Evolutionary conservation across 1,140 invertebrate genomes (phyloP), one percentile per base, ranked within the genome.

Genomic region (Myzus persicae): DNA sequence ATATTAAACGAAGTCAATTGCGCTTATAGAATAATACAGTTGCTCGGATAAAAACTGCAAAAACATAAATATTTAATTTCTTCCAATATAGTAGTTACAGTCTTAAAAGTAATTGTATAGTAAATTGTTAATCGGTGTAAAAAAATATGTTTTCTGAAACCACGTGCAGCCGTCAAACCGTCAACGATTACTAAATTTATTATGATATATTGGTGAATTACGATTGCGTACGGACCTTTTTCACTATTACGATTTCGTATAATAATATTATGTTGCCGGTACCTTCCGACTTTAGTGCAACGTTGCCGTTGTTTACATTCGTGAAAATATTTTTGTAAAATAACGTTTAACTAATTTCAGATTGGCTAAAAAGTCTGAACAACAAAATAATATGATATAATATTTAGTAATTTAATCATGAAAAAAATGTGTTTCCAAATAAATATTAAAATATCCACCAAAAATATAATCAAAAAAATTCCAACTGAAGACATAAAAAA

Each of bases 401-500:
- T n/a, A 59, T n/a, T n/a, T n/a, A n/a, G 6, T 67, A 31, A n/a
- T n/a, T 67, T 4, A 9, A 31, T 31, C 26, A 31, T 59, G 3
- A 11, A 18, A 67, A 4, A n/a, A n/a, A 67, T 67, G 4, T 5
- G n/a, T 11, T 11, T 4, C 14, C 31, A 67, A n/a, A 67, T 0
- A 4, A 67, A 14, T n/a, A 67, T n/a, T 67, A 5, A n/a, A 14
- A 67, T 67, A 3, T 9, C n/a, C 11, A n/a, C n/a, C 18, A n/a
- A 54, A 67, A 67, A n/a, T 67, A 67, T 67, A 31, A 59, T 59
- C 54, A 67, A 14, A n/a, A 31, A 0, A 14, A n/a, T n/a, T 67
- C 31, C 31, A n/a, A n/a, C 8, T 5, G 4, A 67, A n/a, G 3
- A 0, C 11, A n/a, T n/a, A 0, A 3, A 31, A n/a, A 18, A n/a